Conservation (phyloP, 2,113 vertebrate species). For the Anarhynchus alexandrinus region DNA sequence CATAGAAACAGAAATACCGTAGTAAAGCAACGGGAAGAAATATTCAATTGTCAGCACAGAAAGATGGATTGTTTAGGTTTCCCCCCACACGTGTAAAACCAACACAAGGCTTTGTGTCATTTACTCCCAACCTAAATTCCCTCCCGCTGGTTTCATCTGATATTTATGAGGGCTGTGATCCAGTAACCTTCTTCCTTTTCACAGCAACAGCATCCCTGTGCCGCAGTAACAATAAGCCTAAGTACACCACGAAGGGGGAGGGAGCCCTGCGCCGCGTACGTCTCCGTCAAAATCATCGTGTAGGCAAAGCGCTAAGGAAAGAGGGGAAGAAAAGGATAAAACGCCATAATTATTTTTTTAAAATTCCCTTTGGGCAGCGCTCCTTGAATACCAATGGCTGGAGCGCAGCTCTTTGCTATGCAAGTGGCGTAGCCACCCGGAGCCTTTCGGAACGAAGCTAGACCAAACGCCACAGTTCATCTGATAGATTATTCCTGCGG, state of each 20-base stretch:
- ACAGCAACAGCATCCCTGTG: neutral
- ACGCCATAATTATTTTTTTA: neutral
- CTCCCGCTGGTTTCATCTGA: slow-evolving; percentile 38
- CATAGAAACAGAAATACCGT: slow-evolving; percentile 73
- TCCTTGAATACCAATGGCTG: neutral
- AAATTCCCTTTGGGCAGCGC: neutral
- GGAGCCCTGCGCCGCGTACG: accelerated
- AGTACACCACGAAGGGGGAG: neutral
- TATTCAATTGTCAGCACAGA: slow-evolving; percentile 66
- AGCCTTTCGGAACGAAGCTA: neutral
- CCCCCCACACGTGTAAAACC: neutral
- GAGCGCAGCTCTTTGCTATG: neutral
- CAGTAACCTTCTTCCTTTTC: neutral
- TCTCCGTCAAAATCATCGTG: neutral
- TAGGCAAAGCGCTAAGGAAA: neutral
- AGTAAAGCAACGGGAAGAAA: slow-evolving; percentile 64
- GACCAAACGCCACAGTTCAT: neutral
- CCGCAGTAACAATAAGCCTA: slow-evolving; percentile 1
- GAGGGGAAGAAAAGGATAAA: neutral
- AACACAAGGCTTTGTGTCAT: slow-evolving; percentile 58
- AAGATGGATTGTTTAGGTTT: slow-evolving; percentile 62
- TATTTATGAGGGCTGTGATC: slow-evolving; percentile 55
- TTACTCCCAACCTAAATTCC: slow-evolving; percentile 66
- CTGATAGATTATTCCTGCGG: accelerated
- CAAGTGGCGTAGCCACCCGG: neutral